These are phyloP conservation scores for Aramus guarauna DNA, from an alignment of 2,113 vertebrate genomes.

Conservation along the genomic window DNA sequence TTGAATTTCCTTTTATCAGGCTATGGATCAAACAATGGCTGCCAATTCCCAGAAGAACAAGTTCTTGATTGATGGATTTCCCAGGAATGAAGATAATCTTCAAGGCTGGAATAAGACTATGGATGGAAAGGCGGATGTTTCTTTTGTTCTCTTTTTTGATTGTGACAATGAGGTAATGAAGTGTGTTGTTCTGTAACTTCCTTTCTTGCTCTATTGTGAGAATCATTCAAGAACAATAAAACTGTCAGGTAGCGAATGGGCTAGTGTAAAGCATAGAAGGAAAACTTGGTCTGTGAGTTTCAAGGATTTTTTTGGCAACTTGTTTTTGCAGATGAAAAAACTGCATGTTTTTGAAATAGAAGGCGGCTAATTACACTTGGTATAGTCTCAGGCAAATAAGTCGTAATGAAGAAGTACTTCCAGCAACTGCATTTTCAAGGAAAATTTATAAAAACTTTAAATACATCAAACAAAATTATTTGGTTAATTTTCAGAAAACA, in stretches of 20 bases:
- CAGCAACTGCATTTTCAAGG: not conserved
- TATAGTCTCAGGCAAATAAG: not conserved
- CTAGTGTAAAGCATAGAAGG: not conserved
- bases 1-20: constrained; percentile 70
- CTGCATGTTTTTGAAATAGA: not conserved
- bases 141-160: constrained; percentile 97
- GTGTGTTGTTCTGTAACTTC: not conserved
- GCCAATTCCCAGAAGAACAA: constrained; percentile 83
- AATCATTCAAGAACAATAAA: not conserved
- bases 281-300: not conserved
- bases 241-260: not conserved
- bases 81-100: constrained; percentile 96
- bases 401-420: not conserved
- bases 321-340: not conserved
- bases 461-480: not conserved
- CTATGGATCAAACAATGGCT: constrained; percentile 84
- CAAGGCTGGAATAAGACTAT: constrained; percentile 91
- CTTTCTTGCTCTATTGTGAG: not conserved
- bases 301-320: not conserved
- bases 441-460: not conserved
- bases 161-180: constrained; percentile 89
- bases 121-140: constrained; percentile 90
- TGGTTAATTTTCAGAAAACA: not conserved
- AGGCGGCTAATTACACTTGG: not conserved
- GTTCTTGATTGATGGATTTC: constrained; percentile 98